These are phyloP conservation scores for Trachemys scripta DNA, from an alignment of 2,113 vertebrate genomes.

Conservation along the genomic window DNA sequence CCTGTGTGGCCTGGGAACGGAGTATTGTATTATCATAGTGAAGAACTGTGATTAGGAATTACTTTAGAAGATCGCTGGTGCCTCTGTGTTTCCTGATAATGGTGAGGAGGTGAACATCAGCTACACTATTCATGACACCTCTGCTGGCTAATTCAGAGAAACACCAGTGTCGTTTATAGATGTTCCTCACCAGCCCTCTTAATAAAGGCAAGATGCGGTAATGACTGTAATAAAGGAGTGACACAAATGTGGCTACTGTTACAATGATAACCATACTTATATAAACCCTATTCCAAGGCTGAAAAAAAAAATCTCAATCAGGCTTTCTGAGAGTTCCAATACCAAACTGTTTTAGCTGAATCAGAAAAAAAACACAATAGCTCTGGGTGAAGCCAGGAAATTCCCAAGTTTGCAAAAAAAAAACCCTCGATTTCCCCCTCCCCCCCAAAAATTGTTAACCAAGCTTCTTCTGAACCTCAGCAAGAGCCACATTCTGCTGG, in stretches of 20 bases:
- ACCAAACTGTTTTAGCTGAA: not conserved
- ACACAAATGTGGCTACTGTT: not conserved
- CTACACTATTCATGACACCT: not conserved
- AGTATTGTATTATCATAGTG: accelerated
- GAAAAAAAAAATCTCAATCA: not conserved
- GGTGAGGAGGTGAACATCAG: not conserved
- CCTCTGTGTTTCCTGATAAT: not conserved
- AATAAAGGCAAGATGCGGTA: not conserved
- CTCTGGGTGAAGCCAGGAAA: not conserved
- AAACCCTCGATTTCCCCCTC: no score
- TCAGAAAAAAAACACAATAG: not conserved
- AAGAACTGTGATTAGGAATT: not conserved
- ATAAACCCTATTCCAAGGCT: not conserved
- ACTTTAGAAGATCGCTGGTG: not conserved
- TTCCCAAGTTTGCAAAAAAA: not conserved
- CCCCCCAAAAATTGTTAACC: not conserved
- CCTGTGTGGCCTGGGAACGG: not conserved
- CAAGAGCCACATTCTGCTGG: not conserved
- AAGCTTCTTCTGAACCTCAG: not conserved
- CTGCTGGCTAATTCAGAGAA: not conserved
- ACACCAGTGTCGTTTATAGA: not conserved
- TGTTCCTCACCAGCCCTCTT: not conserved
- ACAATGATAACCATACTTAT: not conserved
- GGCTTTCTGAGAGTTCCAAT: not conserved
- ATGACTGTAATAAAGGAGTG: not conserved